Evolutionary conservation across 1,140 invertebrate species (phyloP), one percentile per base, ranked within the genome.

Genomic region (Macrotrachela quadricornifera): DNA sequence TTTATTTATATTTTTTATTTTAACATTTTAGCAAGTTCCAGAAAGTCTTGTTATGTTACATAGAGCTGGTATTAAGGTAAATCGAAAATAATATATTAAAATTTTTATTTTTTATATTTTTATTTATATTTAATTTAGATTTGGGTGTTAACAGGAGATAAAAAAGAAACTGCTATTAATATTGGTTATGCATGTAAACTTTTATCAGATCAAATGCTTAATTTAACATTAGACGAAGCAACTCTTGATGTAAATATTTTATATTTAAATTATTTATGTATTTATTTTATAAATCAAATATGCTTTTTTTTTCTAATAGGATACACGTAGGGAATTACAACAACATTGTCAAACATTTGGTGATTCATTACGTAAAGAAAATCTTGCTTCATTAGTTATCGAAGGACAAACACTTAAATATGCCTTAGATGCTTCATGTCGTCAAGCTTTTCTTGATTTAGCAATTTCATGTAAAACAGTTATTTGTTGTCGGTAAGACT

Each of bases 131-230:
- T 30, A 2, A 30, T 30, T 2, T 30, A 30, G 64, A 80, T 97
- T 46, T 97, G 92, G 92, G 83, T 97, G 37, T 72, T 99, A 56
- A 99, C 92, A 8, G 92, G 92, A 16, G 92, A 99, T 71, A 97
- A 96, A 71, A 87, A 94, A 72, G 92, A 97, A 73, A 97, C 92
- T 36, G 92, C 92, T 46, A 95, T 97, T 55, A 96, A 96, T 69
- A 96, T 97, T 65, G 91, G 75, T 30, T 88, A 95, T 68, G 92
- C 90, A 8, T 90, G 86, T 63, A 78, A 77, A 59, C 76, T 97
- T 39, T 71, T 99, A 46, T 78, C 77, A 48, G 77, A 82, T 63
- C 75, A 77, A 57, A 92, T 86, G 79, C 80, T 82, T 59, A 73
- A 96, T 21, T 74, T 95, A 52, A 79, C 92, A 51, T 76, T 97